These are phyloP conservation scores for Protosalanx chinensis DNA, from an alignment of 2,797 vertebrate genomes.

Conservation along the genomic window DNA sequence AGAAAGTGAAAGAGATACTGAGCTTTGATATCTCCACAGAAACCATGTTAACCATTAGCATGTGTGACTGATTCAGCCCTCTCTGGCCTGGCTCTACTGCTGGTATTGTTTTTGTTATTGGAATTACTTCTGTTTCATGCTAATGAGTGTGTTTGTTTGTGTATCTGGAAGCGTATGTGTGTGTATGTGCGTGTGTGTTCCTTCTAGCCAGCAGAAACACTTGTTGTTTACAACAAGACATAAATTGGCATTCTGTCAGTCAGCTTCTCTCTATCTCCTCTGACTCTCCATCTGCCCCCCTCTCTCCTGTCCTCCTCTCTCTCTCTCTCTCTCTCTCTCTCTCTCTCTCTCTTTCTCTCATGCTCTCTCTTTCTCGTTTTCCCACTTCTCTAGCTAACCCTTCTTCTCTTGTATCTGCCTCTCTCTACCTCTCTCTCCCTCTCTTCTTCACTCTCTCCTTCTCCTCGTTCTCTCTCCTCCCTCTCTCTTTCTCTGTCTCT, in stretches of 20 bases:
- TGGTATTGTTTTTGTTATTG: conserved; percentile 56
- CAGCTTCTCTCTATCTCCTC: conserved; percentile 54
- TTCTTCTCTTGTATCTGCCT: conserved; percentile 37
- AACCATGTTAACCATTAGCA: conserved; percentile 61
- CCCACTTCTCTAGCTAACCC: conserved; percentile 44
- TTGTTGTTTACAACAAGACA: conserved; percentile 73
- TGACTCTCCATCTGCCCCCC: conserved; percentile 12
- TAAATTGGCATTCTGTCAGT: conserved; percentile 78
- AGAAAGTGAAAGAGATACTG: background rate
- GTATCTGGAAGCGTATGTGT: conserved; percentile 52
- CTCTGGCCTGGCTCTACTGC: conserved; percentile 47
- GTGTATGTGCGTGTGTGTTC: conserved; percentile 37
- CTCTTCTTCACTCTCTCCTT: conserved; percentile 56
- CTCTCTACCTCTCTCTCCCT: conserved; percentile 31
- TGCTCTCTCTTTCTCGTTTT: conserved; percentile 4
- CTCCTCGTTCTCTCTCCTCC: conserved; percentile 24
- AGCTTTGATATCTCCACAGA: conserved; percentile 38
- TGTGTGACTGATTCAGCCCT: conserved; percentile 58
- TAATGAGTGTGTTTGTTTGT: conserved; percentile 27
- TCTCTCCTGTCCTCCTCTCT: conserved; percentile 9
- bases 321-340: conserved; percentile 21
- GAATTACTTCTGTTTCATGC: conserved; percentile 48
- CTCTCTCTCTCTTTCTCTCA: background rate
- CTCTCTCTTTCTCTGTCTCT: conserved; percentile 44
- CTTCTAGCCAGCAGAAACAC: conserved; percentile 71